A percentile compares a stretch with the other conserved stretches of the same genome.
Conservation (phyloP, 2,113 vertebrate genomes). For the Sylvia atricapilla region DNA sequence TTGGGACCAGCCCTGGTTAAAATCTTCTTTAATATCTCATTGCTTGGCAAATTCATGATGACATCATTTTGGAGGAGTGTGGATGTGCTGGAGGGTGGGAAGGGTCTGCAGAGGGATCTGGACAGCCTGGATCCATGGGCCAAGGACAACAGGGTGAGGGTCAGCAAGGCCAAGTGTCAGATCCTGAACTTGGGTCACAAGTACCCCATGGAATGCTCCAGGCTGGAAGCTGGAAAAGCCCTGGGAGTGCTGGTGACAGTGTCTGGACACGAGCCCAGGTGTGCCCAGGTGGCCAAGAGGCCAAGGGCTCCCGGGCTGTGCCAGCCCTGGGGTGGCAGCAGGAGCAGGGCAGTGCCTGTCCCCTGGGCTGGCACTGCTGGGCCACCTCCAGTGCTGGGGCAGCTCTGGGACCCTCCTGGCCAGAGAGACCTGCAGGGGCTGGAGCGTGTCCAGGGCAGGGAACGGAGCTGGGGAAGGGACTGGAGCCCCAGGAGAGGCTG, state of each 20-base stretch:
- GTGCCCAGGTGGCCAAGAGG: neutral
- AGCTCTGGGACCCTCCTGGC: neutral
- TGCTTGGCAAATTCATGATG: neutral
- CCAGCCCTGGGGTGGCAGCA: neutral
- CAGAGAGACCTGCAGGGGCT: neutral
- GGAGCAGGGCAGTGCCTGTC: neutral
- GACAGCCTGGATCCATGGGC: neutral
- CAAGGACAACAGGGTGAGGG: accelerated
- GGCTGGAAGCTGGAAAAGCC: neutral
- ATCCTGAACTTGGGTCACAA: neutral
- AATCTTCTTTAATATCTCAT: neutral
- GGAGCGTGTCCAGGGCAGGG: neutral
- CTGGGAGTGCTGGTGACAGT: accelerated
- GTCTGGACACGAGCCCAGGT: accelerated
- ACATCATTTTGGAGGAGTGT: neutral
- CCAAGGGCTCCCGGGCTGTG: neutral
- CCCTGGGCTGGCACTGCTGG: neutral
- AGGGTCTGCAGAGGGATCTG: neutral
- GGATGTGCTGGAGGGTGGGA: neutral
- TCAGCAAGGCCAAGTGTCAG: neutral
- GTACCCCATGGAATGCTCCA: neutral
- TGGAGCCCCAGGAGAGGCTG: neutral
- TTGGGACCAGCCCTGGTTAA: neutral
- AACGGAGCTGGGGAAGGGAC: neutral
- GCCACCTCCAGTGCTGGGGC: neutral